Base-by-base conservation (phyloP, 2,888 invertebrate species). In the Drosophila pegasa region DNA sequence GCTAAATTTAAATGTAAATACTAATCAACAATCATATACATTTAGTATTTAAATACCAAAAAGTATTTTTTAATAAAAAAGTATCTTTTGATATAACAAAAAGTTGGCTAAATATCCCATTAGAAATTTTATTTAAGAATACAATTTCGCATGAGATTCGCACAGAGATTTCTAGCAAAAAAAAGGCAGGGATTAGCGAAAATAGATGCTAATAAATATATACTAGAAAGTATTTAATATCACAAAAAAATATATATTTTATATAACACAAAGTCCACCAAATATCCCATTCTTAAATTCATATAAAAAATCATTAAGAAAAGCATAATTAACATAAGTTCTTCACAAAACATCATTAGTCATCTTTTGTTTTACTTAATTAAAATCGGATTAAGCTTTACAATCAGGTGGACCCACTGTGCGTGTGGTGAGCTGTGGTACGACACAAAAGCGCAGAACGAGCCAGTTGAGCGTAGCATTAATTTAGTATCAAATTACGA, bases 401-500 rank as follows among this genome's bases (percentile, higher is more conserved):
- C 3, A 4, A 27, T 52, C 7, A 55, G 9, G 35, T 61, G 9
- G 35, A 4, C 1, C 38, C 84, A 84, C 89, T 78, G 84, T 84
- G 58, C 63, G 18, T 14, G 18, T 27, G 52, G 50, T 47, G 40
- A 20, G n/a, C 41, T 52, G 68, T 52, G 68, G 65, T 16, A 45
- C 67, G 58, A 83, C 83, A 87, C 86, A 88, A 84, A 84, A 84
- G 83, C 83, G 88, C 89, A 87, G 82, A 88, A 73, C 51, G 68
- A 75, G 66, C 64, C 78, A 80, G 81, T 87, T 89, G 82, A 88
- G 81, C 86, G 81, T 80, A 88, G 80, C 90, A 90, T 90, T 88
- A 89, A 90, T 91, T 91, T 90, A 87, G 88, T 90, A 91, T 91
- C 91, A 86, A 90, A 91, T 91, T 91, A 91, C 91, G 86, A 90